These are phyloP conservation scores for Tetragnatha versicolor DNA, from an alignment of 1,140 invertebrate genomes.

Conservation along the genomic window DNA sequence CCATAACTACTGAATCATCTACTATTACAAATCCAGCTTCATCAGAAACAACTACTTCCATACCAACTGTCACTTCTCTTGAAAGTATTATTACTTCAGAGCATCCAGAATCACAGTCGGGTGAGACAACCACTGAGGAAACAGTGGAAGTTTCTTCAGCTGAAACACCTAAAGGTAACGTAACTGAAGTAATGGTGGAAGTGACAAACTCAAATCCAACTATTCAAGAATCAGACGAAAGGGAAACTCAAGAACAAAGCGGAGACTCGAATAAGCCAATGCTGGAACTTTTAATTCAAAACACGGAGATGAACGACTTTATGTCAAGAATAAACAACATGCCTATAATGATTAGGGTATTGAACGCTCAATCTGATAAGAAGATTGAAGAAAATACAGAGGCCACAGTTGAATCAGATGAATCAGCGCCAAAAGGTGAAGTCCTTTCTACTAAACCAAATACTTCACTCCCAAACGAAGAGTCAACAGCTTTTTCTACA, in stretches of 20 bases:
- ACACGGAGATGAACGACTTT: slow-evolving; percentile 19
- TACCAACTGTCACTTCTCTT: too few species aligned
- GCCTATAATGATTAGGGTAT: slow-evolving; percentile 8
- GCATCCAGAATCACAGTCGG: too few species aligned
- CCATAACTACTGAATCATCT: not conserved
- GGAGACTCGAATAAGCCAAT: not conserved
- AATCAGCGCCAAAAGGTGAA: not conserved
- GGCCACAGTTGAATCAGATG: not conserved
- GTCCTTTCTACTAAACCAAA: not conserved
- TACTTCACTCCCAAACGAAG: not conserved
- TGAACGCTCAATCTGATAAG: not conserved
- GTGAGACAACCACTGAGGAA: too few species aligned
- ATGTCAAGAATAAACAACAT: slow-evolving; percentile 11
- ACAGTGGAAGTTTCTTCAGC: too few species aligned
- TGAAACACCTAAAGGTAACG: not conserved
- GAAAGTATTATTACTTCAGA: too few species aligned
- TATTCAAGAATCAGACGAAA: not conserved
- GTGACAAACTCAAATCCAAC: not conserved
- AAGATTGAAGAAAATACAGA: not conserved
- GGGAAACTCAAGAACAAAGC: not conserved
- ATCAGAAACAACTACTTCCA: not conserved
- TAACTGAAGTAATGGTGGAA: not conserved
- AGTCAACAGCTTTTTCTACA: not conserved
- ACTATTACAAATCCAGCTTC: not conserved
- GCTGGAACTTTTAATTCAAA: slow-evolving; percentile 6